These are phyloP conservation scores for Strigamia transsilvanica DNA, from an alignment of 2,888 invertebrate genomes.

Conservation along the genomic window DNA sequence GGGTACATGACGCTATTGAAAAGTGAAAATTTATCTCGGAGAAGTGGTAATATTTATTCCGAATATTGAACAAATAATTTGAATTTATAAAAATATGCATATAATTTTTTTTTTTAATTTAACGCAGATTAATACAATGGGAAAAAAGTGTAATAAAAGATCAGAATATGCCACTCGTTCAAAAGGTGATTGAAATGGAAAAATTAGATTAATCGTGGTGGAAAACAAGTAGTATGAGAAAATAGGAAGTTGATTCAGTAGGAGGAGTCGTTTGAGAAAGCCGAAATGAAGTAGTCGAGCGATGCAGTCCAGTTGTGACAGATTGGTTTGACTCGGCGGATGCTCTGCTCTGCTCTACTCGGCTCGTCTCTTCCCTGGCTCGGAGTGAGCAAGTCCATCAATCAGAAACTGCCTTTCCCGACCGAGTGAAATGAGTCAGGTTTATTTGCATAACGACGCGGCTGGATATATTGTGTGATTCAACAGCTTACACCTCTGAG, in stretches of 20 bases:
- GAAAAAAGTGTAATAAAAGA: not conserved
- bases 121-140: not conserved
- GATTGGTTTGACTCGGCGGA: conserved; percentile 12
- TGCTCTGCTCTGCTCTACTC: not conserved
- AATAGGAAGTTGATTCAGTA: not conserved
- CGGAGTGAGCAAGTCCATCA: conserved; percentile 46
- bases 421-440: conserved; percentile 50
- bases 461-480: conserved; percentile 51
- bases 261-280: not conserved
- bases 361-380: not conserved
- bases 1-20: not conserved
- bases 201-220: not conserved
- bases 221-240: not conserved
- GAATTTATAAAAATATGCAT: not conserved
- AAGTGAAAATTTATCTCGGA: not conserved
- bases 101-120: not conserved
- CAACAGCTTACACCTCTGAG: conserved; percentile 24
- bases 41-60: not conserved
- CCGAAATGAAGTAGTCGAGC: not conserved
- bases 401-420: conserved; percentile 46
- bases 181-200: not conserved
- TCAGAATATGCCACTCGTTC: not conserved
- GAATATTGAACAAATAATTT: not conserved
- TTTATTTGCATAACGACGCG: conserved; percentile 50
- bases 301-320: conserved; percentile 18